Evolutionary conservation across 2,888 invertebrate genomes (phyloP).

Genomic region (Halictus ligatus): DNA sequence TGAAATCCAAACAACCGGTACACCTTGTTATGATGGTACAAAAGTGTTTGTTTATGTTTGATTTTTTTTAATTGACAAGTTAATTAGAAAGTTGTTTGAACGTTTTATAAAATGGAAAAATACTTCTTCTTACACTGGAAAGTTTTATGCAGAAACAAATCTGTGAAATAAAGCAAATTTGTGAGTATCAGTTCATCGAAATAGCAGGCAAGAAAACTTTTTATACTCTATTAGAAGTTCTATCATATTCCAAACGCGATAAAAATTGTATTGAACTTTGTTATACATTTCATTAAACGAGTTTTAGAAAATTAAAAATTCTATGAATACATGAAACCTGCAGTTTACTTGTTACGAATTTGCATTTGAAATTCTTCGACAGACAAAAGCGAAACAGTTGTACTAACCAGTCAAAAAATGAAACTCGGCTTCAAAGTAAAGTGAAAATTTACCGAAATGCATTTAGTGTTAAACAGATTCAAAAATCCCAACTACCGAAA

Average conservation of each 20-base stretch:
- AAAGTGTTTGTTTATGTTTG: no score
- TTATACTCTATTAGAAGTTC: neutral
- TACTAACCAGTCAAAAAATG: neutral
- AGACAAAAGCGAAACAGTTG: neutral
- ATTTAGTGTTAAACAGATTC: no score
- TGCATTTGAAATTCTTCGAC: neutral
- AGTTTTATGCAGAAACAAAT: neutral
- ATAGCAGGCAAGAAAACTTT: neutral
- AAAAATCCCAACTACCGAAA: neutral
- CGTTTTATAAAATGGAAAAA: no score
- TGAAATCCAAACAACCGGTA: neutral
- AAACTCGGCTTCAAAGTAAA: neutral
- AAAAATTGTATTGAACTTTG: neutral
- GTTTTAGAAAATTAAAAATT: constrained; percentile 4
- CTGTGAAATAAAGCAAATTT: neutral
- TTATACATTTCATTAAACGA: neutral
- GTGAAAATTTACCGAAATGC: neutral
- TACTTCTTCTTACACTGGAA: neutral
- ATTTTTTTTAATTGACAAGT: neutral
- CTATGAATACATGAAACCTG: neutral
- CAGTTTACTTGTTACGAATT: neutral
- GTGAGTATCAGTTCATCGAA: neutral
- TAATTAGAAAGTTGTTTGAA: neutral
- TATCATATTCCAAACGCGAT: neutral
- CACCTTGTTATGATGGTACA: neutral